phyloP scores from a whole-genome alignment of 2,888 invertebrate genomes.

The Amphipyra berbera region DNA sequence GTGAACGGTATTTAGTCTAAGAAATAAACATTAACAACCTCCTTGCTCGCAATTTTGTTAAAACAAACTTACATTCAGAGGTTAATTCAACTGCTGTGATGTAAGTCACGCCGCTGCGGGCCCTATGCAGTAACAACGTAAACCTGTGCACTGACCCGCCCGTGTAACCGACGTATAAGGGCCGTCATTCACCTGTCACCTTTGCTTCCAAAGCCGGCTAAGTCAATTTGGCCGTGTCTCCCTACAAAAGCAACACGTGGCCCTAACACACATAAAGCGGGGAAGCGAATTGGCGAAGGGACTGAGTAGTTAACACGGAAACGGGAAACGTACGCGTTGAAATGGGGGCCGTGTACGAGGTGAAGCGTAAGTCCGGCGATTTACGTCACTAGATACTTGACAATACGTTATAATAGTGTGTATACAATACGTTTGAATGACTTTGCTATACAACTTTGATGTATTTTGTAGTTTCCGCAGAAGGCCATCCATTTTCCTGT shows the following conservation, averaged over 20 bases:
- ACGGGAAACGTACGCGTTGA: conserved; percentile 50
- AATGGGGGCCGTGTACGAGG: conserved; percentile 20
- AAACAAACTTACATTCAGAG: neutral
- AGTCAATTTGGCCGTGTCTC: conserved; percentile 40
- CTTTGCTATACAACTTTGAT: neutral
- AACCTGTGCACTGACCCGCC: conserved; percentile 33
- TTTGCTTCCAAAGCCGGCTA: conserved; percentile 38
- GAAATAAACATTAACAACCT: too few relatives aligned
- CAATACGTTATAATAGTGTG: conserved; percentile 12
- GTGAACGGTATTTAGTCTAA: too few relatives aligned
- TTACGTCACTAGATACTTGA: conserved; percentile 31
- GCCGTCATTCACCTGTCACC: conserved; percentile 46
- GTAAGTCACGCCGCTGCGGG: conserved; percentile 9
- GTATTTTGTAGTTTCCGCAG: neutral
- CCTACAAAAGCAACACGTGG: conserved; percentile 55
- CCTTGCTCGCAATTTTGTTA: too few relatives aligned
- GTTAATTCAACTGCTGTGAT: neutral
- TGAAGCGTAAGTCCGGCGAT: conserved; percentile 33
- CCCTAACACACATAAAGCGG: conserved; percentile 16
- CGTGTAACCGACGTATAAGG: conserved; percentile 29
- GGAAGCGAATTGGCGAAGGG: conserved; percentile 33
- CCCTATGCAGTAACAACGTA: conserved; percentile 12
- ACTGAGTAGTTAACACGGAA: conserved; percentile 45
- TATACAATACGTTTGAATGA: neutral
- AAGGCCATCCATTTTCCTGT: too few relatives aligned